Base-by-base conservation (phyloP, 2,797 vertebrate species). In the Yasuhikotakia modesta region DNA sequence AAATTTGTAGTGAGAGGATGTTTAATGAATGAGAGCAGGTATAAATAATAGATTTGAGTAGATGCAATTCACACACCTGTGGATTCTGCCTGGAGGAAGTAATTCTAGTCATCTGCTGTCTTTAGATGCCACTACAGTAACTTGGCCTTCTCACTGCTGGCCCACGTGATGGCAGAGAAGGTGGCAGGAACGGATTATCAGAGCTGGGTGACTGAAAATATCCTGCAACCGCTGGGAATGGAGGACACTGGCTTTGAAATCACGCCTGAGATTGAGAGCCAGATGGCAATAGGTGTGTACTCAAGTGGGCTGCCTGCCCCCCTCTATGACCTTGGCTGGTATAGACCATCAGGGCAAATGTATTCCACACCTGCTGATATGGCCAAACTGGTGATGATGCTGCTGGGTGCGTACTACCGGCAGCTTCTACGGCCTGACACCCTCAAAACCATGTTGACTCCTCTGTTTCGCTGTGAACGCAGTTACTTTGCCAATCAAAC, bases 121-220 rank as follows among this genome's bases (percentile, higher is more conserved):
- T 80, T 16, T 83, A 98, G 96, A 70, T 97, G 96, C 81, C 96
- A 98, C 84, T 98, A 97, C 88, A 98, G 96, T 88, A 97, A 96
- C 22, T 83, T 98, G 88, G 96, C 95, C 32, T 97, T 96, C 86
- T 96, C 95, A 0, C 88, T 98, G 70, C 71, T 98, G 90, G 96
- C 95, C 2, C 93, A 96, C 0, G 83, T 96, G 46, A 82, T 98
- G 82, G 94, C 95, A 0, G 88, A 92, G 17, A 94, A 90, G 2
- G 91, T 93, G 0, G 83, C 90, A 0, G 90, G 93, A 0, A 88
- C 86, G 0, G 91, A 95, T 82, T 98, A 95, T 84, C 94, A 98
- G 89, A 93, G 79, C 63, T 99, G 96, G 96, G 72, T 97, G 65
- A 87, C 88, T 0, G 89, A 95, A 72, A 94, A 96, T 67, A 86